Percentiles rank a stretch among this genome's conserved stretches.
phyloP scores from a whole-genome alignment of 2,888 invertebrate species.

The Pyrrhosoma nymphula region DNA sequence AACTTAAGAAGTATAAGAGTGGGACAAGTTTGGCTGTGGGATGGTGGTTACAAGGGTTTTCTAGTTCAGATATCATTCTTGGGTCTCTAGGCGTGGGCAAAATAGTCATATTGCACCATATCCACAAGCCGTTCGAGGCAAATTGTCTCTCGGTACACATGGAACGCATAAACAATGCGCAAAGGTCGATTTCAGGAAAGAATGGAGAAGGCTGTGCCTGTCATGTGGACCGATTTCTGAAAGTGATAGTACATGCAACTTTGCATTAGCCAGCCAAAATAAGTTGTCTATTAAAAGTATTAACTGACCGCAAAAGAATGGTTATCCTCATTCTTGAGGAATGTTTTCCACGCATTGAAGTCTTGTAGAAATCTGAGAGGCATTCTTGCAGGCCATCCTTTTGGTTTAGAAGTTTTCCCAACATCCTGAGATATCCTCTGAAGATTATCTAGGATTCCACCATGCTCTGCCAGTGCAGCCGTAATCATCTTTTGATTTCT shows the following conservation, averaged over 20 bases:
- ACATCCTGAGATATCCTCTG: background rate
- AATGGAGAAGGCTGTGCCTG: background rate
- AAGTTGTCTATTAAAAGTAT: background rate
- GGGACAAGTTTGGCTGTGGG: too few species aligned
- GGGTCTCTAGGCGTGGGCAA: constrained; percentile 15
- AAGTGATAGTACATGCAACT: constrained; percentile 1
- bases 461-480: background rate
- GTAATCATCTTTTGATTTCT: background rate
- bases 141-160: background rate
- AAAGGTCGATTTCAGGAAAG: background rate
- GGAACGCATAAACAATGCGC: background rate
- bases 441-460: background rate
- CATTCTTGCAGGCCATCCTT: constrained; percentile 25
- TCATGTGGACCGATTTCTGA: background rate
- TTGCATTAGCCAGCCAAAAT: background rate
- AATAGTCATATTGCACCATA: constrained; percentile 13
- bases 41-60: constrained; percentile 11
- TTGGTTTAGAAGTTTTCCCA: background rate
- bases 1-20: too few species aligned
- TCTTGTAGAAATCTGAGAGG: background rate
- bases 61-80: background rate
- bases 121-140: background rate
- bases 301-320: background rate
- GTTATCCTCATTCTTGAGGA: background rate
- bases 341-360: background rate